Conservation (phyloP, 2,113 vertebrate genomes). For the Opisthocomus hoazin region DNA sequence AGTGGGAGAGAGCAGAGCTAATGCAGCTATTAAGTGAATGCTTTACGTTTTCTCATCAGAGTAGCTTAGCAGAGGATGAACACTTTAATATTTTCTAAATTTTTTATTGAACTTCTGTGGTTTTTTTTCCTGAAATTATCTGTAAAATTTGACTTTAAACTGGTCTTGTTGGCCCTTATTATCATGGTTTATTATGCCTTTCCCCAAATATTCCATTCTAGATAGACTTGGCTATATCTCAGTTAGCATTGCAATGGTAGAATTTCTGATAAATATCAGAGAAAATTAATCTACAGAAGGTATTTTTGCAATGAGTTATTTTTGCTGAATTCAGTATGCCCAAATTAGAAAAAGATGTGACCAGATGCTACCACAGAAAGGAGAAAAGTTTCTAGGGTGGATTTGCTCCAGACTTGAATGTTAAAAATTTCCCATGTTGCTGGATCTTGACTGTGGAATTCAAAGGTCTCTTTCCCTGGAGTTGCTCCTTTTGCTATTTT, state of each 20-base stretch:
- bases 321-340: not conserved
- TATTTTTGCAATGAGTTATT: not conserved
- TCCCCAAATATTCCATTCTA: not conserved
- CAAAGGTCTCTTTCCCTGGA: not conserved
- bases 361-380: not conserved
- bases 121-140: not conserved
- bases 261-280: not conserved
- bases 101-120: not conserved
- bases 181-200: not conserved
- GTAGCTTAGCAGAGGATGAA: not conserved
- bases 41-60: not conserved
- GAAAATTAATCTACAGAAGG: not conserved
- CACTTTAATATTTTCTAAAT: not conserved
- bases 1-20: not conserved
- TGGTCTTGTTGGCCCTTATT: not conserved
- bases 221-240: not conserved
- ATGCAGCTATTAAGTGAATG: not conserved
- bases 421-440: not conserved
- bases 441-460: not conserved
- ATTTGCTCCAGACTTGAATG: not conserved
- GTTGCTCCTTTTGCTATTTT: not conserved
- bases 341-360: not conserved
- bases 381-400: not conserved
- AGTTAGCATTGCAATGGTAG: not conserved
- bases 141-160: not conserved